Evolutionary conservation across 2,797 vertebrate species (phyloP), one percentile per base, ranked within the genome.

Genomic region (Aviceda cuculoides): DNA sequence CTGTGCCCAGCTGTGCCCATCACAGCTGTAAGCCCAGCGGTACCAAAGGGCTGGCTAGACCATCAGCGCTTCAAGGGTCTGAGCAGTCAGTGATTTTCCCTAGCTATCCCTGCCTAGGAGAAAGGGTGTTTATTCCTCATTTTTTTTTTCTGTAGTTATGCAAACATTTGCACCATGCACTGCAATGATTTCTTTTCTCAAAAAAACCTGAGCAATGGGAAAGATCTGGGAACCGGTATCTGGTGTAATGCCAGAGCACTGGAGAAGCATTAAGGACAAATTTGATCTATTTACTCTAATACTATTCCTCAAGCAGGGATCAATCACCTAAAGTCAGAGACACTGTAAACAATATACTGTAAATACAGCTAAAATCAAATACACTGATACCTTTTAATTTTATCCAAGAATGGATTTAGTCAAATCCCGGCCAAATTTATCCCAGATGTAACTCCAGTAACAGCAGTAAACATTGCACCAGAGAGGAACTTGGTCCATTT

Each of bases 41-140:
- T 33, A 62, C 31, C 49, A 20, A 61, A 72, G n/a, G 56, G 10
- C 42, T 66, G 37, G 29, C 13, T 47, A 8, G 20, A 58, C 11
- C 20, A 0, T 26, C 28, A 59, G 10, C 0, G 0, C 44, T 28
- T 28, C 46, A 49, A 15, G 35, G 12, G 10, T 12, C 52, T 40
- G 7, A 16, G 22, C 55, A 63, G 9, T 3, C 31, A 78, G 31
- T 42, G 85, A 72, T 62, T 74, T 93, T 53, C 47, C 53, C 35
- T 44, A 75, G 58, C 18, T 90, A n/a, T 59, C 72, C 18, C 44
- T 21, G 2, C 26, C 49, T 25, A 53, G 35, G 13, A 89, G 29
- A 78, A 5, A 67, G 11, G 13, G 12, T 63, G 13, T 25, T 89
- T 68, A 22, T 55, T 79, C 40, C 16, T 31, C 13, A 0, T 40